Evolutionary conservation across 2,797 vertebrate genomes (phyloP), one percentile per base, ranked within the genome.

Genomic region (Sebastes steindachneri): DNA sequence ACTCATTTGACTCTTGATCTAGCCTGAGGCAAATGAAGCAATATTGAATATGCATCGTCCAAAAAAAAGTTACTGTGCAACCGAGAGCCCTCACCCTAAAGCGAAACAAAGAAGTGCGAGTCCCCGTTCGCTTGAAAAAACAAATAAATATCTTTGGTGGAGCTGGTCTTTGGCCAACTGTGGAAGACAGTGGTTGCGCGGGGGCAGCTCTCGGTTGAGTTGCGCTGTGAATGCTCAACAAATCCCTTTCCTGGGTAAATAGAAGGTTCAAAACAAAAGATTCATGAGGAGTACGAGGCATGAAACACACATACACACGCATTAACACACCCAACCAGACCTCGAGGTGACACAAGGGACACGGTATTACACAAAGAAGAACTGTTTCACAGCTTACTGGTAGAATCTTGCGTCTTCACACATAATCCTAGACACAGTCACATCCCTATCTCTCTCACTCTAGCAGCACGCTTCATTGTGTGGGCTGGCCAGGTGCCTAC

Each of bases 401-500:
- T 68, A 86, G 75, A 82, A 82, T 72, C 68, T 68, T 21, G 25
- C 59, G 82, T 88, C 80, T 90, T 92, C 77, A 85, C 88, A 88
- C 89, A 80, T 89, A 68, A 76, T 80, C 70, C 80, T 68, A 89
- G 79, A 80, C 77, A 79, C 64, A 68, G 77, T 74, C 78, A 64
- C 81, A 65, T 82, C 74, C 71, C 65, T 72, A n/a, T 63, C 79
- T 63, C 70, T 57, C 68, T 57, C 74, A 4, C 73, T 74, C 55
- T 29, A 75, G 82, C 87, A 57, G 78, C 81, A 80, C 7, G 76
- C 69, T 70, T 87, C 80, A 80, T 82, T 89, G 90, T 91, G 88
- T 72, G 88, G 72, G 83, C 88, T 92, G 86, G 88, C 89, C 75
- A 74, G 75, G 77, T 85, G 81, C 90, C 86, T 80, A 53, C 78